Evolutionary conservation across 2,113 vertebrate species (phyloP).

Genomic region (Ciconia maguari): DNA sequence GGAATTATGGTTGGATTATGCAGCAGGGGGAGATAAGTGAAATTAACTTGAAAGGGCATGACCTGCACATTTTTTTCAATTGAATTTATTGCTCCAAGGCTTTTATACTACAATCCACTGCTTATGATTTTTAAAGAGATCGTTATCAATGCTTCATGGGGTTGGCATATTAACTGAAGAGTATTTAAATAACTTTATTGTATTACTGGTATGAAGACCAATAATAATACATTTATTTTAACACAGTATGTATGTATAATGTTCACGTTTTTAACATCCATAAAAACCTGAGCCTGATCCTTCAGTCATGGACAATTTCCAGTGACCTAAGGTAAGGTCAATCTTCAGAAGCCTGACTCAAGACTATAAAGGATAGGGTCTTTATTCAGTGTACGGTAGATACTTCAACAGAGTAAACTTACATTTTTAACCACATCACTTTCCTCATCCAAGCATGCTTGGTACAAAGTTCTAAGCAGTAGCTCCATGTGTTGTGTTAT

Average conservation of each 20-base stretch:
- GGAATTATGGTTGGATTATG: neutral
- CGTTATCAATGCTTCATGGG: neutral
- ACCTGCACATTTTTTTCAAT: constrained; percentile 28
- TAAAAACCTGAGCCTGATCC: neutral
- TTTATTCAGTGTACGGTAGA: neutral
- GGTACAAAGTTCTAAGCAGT: constrained; percentile 82
- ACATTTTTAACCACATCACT: constrained; percentile 81
- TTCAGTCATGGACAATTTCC: neutral
- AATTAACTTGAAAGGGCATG: constrained; percentile 38
- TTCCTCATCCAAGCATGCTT: constrained; percentile 81
- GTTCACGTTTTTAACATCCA: neutral
- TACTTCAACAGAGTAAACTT: constrained; percentile 44
- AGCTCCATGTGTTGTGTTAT: constrained; percentile 88
- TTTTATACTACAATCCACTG: constrained; percentile 28
- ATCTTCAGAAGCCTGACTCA: neutral
- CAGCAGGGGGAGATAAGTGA: neutral
- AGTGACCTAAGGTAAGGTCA: neutral
- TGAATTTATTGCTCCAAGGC: constrained; percentile 13
- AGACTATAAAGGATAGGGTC: neutral
- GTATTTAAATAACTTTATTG: neutral
- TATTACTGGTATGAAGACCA: too few species aligned
- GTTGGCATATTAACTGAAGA: neutral
- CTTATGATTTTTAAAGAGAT: constrained; percentile 35
- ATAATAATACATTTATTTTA: neutral
- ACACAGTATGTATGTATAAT: neutral